These are phyloP conservation scores for Willowsia nigromaculata DNA, from an alignment of 2,888 invertebrate species.

Conservation along the genomic window DNA sequence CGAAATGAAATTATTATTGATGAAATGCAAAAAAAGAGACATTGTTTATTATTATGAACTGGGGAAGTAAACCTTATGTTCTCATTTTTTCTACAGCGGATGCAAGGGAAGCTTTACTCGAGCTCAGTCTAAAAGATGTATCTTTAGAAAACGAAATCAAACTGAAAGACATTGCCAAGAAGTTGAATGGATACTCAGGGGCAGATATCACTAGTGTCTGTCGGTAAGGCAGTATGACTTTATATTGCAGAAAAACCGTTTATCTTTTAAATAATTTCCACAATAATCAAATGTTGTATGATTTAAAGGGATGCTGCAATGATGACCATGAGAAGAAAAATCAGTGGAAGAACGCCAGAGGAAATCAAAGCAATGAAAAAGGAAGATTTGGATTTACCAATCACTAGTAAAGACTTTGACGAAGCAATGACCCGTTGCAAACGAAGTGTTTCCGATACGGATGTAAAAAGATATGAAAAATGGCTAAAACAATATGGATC, in stretches of 20 bases:
- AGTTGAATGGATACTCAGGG: slow-evolving; percentile 83
- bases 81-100: slow-evolving; percentile 79
- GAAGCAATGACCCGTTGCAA: slow-evolving; percentile 97
- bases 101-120: slow-evolving; percentile 82
- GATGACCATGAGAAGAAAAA: slow-evolving; percentile 99
- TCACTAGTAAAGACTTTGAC: slow-evolving; percentile 93
- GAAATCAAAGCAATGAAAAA: slow-evolving; percentile 92
- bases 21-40: neutral
- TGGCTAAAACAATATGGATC: slow-evolving; percentile 99
- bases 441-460: slow-evolving; percentile 96
- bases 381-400: slow-evolving; percentile 96
- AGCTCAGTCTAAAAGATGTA: slow-evolving; percentile 81
- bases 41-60: neutral
- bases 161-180: slow-evolving; percentile 81
- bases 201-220: slow-evolving; percentile 84
- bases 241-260: too few relatives aligned
- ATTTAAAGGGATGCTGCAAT: slow-evolving; percentile 94
- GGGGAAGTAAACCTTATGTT: neutral
- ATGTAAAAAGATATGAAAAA: slow-evolving; percentile 95
- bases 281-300: slow-evolving; percentile 9
- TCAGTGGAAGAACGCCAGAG: slow-evolving; percentile 94
- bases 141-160: slow-evolving; percentile 81
- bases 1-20: neutral
- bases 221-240: slow-evolving; percentile 79
- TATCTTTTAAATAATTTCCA: too few relatives aligned